phyloP scores from a whole-genome alignment of 2,113 vertebrate genomes.

The Mus spicilegus region DNA sequence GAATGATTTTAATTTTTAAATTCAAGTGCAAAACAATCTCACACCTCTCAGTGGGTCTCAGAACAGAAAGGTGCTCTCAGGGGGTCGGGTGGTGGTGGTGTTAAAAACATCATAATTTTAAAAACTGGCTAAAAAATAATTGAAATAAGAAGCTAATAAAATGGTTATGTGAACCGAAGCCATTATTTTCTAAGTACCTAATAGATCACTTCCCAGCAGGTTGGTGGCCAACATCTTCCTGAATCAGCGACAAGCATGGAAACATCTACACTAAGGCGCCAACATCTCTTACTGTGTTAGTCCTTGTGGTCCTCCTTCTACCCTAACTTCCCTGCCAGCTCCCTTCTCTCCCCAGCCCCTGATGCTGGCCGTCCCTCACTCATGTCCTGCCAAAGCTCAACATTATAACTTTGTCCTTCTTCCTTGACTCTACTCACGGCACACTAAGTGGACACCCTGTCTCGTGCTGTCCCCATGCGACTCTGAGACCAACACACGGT shows the following conservation, averaged over 20 bases:
- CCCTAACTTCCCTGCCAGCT: background rate
- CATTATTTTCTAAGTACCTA: conserved; percentile 24
- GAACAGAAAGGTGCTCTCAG: background rate
- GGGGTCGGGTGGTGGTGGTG: background rate
- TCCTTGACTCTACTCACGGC: no score
- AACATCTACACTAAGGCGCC: background rate
- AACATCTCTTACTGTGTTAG: background rate
- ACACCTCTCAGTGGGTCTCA: background rate
- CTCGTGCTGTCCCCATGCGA: background rate
- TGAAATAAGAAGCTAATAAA: conserved; percentile 41
- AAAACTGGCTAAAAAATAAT: conserved; percentile 48
- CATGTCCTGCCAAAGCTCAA: background rate
- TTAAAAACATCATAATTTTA: conserved; percentile 5
- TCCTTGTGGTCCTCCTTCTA: background rate
- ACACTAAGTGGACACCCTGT: background rate
- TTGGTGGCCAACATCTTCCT: background rate
- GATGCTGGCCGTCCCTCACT: background rate
- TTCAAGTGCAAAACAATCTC: conserved; percentile 26
- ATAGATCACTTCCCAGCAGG: background rate
- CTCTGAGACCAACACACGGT: background rate
- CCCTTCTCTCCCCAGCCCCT: background rate
- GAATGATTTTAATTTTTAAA: background rate
- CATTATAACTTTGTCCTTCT: background rate
- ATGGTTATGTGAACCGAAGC: background rate
- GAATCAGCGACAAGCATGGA: background rate